These are phyloP conservation scores for Yasuhikotakia modesta DNA, from an alignment of 2,797 vertebrate genomes.

Conservation along the genomic window DNA sequence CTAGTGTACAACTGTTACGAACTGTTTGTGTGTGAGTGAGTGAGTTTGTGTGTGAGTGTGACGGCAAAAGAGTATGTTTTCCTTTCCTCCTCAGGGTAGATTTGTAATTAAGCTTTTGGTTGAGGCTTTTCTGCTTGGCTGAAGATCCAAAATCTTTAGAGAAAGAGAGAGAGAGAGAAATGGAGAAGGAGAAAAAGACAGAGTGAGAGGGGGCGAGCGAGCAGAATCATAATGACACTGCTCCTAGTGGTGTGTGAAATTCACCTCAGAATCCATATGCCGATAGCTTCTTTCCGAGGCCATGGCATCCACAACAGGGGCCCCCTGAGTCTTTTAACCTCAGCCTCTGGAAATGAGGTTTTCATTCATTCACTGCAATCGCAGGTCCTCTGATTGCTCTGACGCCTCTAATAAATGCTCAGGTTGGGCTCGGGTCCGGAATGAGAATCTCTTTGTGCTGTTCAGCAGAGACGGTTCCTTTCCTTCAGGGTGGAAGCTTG, in stretches of 20 bases:
- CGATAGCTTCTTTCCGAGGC: constrained; percentile 33
- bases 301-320: constrained; percentile 4
- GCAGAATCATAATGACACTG: constrained; percentile 47
- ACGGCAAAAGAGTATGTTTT: constrained; percentile 36
- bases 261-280: constrained; percentile 50
- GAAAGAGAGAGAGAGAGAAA: constrained; percentile 40
- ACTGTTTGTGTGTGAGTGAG: neutral
- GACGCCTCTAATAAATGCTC: constrained; percentile 47
- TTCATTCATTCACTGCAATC: constrained; percentile 39
- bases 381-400: constrained; percentile 39
- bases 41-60: too few species aligned
- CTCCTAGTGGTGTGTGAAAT: constrained; percentile 56
- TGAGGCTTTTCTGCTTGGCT: constrained; percentile 49
- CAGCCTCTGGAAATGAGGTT: constrained; percentile 47
- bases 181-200: constrained; percentile 20
- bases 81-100: constrained; percentile 54
- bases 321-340: constrained; percentile 41
- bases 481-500: constrained; percentile 40
- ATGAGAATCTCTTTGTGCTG: constrained; percentile 40
- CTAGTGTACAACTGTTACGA: neutral
- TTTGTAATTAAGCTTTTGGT: constrained; percentile 57
- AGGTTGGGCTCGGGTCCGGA: constrained; percentile 38
- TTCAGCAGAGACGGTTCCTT: constrained; percentile 32
- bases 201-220: constrained; percentile 20
- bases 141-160: constrained; percentile 41